These are phyloP conservation scores for Tetragonula clypearis DNA, from an alignment of 1,140 invertebrate species.

Conservation along the genomic window DNA sequence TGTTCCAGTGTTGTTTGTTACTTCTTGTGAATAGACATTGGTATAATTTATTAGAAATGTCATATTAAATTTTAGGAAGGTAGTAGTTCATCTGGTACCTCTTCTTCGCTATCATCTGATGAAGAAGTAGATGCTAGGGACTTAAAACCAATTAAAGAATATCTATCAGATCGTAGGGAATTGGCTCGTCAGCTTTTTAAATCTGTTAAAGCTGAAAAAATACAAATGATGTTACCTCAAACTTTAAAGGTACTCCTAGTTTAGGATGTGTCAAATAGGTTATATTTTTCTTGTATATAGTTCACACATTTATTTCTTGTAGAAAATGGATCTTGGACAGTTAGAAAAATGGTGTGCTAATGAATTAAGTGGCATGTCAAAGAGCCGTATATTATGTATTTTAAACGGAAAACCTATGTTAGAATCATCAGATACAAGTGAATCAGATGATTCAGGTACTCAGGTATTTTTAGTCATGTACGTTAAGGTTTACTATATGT, in stretches of 20 bases:
- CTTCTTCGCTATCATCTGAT: conserved; percentile 69
- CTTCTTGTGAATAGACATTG: not conserved
- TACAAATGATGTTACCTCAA: conserved; percentile 80
- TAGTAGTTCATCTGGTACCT: conserved; percentile 59
- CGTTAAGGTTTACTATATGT: not conserved
- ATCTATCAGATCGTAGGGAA: conserved; percentile 75
- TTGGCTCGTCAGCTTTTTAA: conserved; percentile 78
- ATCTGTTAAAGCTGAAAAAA: conserved; percentile 79
- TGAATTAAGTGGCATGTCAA: conserved; percentile 80
- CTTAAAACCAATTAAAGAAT: conserved; percentile 80
- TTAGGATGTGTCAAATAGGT: not conserved
- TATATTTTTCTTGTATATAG: not conserved
- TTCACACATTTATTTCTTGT: not conserved
- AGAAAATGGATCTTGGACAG: conserved; percentile 77
- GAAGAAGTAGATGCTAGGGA: conserved; percentile 75
- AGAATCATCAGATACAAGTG: conserved; percentile 78
- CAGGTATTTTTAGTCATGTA: not conserved
- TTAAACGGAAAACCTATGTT: conserved; percentile 77
- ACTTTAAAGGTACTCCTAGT: conserved; percentile 71
- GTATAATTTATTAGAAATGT: not conserved
- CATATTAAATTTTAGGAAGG: conserved; percentile 46
- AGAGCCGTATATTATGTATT: conserved; percentile 74
- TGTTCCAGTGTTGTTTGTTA: not conserved
- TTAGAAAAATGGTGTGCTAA: conserved; percentile 78
- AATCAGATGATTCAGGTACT: conserved; percentile 77